phyloP scores from a whole-genome alignment of 2,888 invertebrate species.

The Acrobasis repandana region DNA sequence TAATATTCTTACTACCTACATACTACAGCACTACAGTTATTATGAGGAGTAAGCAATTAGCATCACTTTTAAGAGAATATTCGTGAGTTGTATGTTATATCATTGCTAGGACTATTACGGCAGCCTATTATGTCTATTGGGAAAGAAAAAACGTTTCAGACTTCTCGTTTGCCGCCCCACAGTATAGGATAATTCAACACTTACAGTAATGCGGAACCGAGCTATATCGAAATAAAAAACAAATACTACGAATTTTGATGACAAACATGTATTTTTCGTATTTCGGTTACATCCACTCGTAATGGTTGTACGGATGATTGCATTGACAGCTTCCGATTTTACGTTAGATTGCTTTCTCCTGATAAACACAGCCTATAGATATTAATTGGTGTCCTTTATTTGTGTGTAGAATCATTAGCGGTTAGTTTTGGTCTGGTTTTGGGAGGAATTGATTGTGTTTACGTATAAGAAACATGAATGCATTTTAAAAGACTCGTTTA shows the following conservation, averaged over 20 bases:
- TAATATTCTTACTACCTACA: not conserved
- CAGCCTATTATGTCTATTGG: not conserved
- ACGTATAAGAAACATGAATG: constrained; percentile 35
- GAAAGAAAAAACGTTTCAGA: not conserved
- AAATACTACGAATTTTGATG: not conserved
- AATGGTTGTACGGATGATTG: too few species aligned
- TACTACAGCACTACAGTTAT: constrained; percentile 27
- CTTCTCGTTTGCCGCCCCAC: not conserved
- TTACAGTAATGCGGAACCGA: not conserved
- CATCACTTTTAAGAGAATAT: constrained; percentile 39
- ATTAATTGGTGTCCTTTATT: constrained; percentile 35
- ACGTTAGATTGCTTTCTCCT: constrained; percentile 46
- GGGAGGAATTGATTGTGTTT: constrained; percentile 44
- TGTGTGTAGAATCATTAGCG: constrained; percentile 35
- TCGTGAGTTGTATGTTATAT: constrained; percentile 19
- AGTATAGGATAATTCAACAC: not conserved
- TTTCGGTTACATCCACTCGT: not conserved
- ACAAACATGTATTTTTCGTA: not conserved
- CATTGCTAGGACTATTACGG: not conserved
- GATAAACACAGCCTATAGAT: constrained; percentile 42
- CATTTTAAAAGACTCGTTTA: constrained; percentile 22
- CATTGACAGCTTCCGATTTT: constrained; percentile 57
- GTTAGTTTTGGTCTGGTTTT: constrained; percentile 57
- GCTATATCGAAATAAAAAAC: not conserved
- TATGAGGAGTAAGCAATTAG: constrained; percentile 44